A percentile compares a stretch with the other conserved stretches of the same genome.
Evolutionary conservation across 2,888 invertebrate genomes (phyloP).

Genomic region (Diadromus collaris): DNA sequence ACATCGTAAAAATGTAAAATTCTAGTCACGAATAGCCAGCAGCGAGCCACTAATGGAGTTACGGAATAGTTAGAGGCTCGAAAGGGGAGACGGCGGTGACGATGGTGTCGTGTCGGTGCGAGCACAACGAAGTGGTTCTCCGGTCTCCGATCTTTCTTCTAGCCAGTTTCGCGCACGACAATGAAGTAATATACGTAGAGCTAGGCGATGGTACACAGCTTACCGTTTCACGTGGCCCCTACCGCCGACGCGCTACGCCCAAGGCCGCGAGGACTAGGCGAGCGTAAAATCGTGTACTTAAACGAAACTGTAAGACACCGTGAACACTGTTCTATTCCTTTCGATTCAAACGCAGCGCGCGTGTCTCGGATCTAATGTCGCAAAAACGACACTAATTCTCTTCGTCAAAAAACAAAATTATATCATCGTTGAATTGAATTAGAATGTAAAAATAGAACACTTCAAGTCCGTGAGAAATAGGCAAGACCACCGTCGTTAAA

Average conservation of each 20-base stretch:
- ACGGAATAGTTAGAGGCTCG: neutral
- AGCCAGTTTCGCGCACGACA: conserved; percentile 47
- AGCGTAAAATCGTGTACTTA: conserved; percentile 70
- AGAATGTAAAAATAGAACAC: no score
- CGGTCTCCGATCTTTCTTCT: conserved; percentile 47
- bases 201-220: conserved; percentile 4
- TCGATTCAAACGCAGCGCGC: neutral
- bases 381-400: neutral
- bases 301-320: neutral
- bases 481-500: neutral
- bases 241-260: conserved; percentile 47
- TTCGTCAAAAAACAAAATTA: neutral
- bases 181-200: conserved; percentile 43
- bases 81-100: conserved; percentile 12
- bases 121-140: conserved; percentile 17
- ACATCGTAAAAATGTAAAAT: conserved; percentile 13
- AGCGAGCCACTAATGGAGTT: conserved; percentile 29
- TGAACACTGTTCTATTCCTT: neutral
- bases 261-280: conserved; percentile 71
- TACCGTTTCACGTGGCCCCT: conserved; percentile 14
- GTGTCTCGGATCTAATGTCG: neutral
- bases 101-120: conserved; percentile 18
- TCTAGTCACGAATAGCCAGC: conserved; percentile 35
- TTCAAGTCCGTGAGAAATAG: neutral
- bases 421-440: neutral